A percentile compares a stretch with the other conserved stretches of the same genome.
Evolutionary conservation across 2,113 vertebrate species (phyloP).

Genomic region (Lagenorhynchus albirostris): DNA sequence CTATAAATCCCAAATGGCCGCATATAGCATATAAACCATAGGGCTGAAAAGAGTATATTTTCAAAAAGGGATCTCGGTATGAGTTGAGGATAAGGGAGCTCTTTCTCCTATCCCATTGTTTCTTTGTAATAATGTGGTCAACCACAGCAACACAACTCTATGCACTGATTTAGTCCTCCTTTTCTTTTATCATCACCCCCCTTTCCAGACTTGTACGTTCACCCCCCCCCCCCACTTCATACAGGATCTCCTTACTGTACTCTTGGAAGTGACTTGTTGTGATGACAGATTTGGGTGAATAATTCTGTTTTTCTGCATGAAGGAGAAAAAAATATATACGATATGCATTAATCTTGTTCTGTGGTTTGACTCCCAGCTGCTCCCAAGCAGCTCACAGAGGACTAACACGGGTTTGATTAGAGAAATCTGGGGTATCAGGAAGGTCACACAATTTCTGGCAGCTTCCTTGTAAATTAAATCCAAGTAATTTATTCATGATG

Average conservation of each 20-base stretch:
- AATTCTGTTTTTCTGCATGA: slow-evolving; percentile 46
- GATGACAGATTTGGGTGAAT: slow-evolving; percentile 9
- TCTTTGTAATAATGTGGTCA: not conserved
- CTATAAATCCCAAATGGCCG: slow-evolving; percentile 42
- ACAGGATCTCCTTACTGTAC: not conserved
- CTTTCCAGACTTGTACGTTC: not conserved
- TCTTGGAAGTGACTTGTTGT: slow-evolving; percentile 7
- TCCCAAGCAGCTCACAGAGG: slow-evolving; percentile 53
- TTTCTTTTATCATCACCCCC: not conserved
- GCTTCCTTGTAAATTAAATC: slow-evolving; percentile 77
- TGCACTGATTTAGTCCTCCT: not conserved
- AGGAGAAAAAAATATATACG: slow-evolving; percentile 45
- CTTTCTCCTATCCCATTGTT: not conserved
- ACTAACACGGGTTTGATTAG: slow-evolving; percentile 63
- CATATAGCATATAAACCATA: not conserved
- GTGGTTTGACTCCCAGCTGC: slow-evolving; percentile 46
- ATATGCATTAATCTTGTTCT: slow-evolving; percentile 48
- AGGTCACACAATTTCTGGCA: slow-evolving; percentile 72
- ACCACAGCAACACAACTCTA: not conserved
- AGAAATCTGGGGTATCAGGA: slow-evolving; percentile 67
- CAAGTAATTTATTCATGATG: slow-evolving; percentile 80
- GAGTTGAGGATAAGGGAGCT: not conserved
- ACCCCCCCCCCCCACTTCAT: too few species aligned
- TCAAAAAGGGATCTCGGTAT: not conserved
- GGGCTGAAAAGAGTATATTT: not conserved